These are phyloP conservation scores for Drosophila ohnishii DNA, from an alignment of 1,140 invertebrate genomes.

Conservation along the genomic window DNA sequence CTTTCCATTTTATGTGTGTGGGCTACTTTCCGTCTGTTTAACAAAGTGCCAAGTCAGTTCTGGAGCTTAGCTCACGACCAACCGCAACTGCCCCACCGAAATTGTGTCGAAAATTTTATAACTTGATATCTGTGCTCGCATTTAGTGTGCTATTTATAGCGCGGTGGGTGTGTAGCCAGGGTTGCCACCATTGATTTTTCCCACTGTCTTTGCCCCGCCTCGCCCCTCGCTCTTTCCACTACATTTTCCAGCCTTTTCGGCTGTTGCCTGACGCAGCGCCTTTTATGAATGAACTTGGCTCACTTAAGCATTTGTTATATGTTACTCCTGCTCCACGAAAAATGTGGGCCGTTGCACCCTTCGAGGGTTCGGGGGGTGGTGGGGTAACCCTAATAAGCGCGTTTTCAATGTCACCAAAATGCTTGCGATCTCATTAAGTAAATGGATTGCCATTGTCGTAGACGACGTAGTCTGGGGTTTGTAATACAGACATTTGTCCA, in stretches of 20 bases:
- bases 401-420: slow-evolving; percentile 67
- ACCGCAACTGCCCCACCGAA: slow-evolving; percentile 10
- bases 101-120: slow-evolving; percentile 41
- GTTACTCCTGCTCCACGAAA: slow-evolving; percentile 17
- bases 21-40: slow-evolving; percentile 28
- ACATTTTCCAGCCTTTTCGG: slow-evolving; percentile 35
- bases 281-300: slow-evolving; percentile 78
- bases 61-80: slow-evolving; percentile 43
- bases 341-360: slow-evolving; percentile 49
- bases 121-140: slow-evolving; percentile 34
- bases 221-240: slow-evolving; percentile 1
- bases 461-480: slow-evolving; percentile 51
- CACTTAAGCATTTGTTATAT: slow-evolving; percentile 50
- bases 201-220: slow-evolving; percentile 17
- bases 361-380: not conserved
- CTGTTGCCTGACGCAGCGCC: slow-evolving; percentile 52
- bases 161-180: slow-evolving; percentile 15
- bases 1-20: slow-evolving; percentile 25
- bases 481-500: slow-evolving; percentile 66
- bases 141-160: slow-evolving; percentile 36
- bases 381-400: slow-evolving; percentile 47
- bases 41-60: slow-evolving; percentile 50
- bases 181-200: slow-evolving; percentile 36
- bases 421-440: slow-evolving; percentile 73
- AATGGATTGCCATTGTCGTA: slow-evolving; percentile 66